A percentile compares a stretch with the other conserved stretches of the same genome.
Evolutionary conservation across 2,888 invertebrate species (phyloP).

Genomic region (Diplolepis rosae): DNA sequence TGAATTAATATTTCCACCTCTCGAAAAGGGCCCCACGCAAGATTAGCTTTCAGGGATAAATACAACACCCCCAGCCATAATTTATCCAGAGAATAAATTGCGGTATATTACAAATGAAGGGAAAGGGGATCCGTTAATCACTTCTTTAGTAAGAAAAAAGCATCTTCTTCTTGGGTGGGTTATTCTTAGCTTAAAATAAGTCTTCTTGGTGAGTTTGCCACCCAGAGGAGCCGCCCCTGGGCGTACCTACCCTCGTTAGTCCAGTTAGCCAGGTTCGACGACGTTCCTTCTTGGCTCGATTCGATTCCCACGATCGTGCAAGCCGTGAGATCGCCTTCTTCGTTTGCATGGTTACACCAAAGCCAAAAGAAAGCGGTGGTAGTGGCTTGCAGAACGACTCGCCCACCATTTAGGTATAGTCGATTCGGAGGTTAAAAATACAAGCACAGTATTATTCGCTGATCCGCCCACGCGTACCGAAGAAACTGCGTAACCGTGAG

Average conservation of each 20-base stretch:
- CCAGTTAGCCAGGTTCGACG: slow-evolving; percentile 24
- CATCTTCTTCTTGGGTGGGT: slow-evolving; percentile 28
- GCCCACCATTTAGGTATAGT: slow-evolving; percentile 30
- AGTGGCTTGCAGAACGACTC: slow-evolving; percentile 10
- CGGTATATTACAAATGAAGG: neutral
- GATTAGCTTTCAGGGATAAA: slow-evolving; percentile 27
- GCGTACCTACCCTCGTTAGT: slow-evolving; percentile 25
- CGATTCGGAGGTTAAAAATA: slow-evolving; percentile 59
- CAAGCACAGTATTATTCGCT: slow-evolving; percentile 61
- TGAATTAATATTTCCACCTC: slow-evolving; percentile 16
- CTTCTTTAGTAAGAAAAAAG: slow-evolving; percentile 26
- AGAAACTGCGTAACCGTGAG: slow-evolving; percentile 62
- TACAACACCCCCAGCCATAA: neutral
- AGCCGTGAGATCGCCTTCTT: slow-evolving; percentile 36
- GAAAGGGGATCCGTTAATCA: slow-evolving; percentile 8
- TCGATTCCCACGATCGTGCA: slow-evolving; percentile 48
- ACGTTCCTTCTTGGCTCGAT: slow-evolving; percentile 34
- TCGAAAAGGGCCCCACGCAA: slow-evolving; percentile 1
- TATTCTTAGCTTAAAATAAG: slow-evolving; percentile 26
- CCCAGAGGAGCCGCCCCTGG: slow-evolving; percentile 25
- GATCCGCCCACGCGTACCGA: slow-evolving; percentile 63
- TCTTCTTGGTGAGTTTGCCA: slow-evolving; percentile 28
- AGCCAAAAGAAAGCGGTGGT: slow-evolving; percentile 18
- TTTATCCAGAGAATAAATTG: slow-evolving; percentile 6
- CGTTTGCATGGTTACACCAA: slow-evolving; percentile 24